Percentiles rank a stretch among this genome's conserved stretches.
Evolutionary conservation across 2,113 vertebrate species (phyloP).

Genomic region (Oriolus oriolus): DNA sequence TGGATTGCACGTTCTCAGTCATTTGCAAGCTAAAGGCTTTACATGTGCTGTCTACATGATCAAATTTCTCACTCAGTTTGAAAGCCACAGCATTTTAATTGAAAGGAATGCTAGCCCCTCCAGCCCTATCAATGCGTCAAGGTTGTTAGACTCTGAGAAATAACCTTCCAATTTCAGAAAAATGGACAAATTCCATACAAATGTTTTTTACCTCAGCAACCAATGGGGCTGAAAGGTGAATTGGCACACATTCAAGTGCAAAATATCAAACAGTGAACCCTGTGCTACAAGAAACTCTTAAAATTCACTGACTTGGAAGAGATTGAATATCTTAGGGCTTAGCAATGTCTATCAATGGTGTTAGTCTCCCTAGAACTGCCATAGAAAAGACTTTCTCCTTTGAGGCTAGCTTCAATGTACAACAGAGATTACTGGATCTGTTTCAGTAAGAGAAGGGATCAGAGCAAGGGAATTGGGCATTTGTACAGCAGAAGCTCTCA

Average conservation of each 20-base stretch:
- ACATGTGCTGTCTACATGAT: slow-evolving; percentile 48
- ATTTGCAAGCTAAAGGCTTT: slow-evolving; percentile 60
- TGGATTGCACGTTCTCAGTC: slow-evolving; percentile 61
- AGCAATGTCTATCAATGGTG: background rate
- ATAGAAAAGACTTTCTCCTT: slow-evolving; percentile 1
- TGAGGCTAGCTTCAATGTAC: background rate
- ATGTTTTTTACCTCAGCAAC: slow-evolving; percentile 3
- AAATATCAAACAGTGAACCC: background rate
- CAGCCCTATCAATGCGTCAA: slow-evolving; percentile 25
- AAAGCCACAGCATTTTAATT: slow-evolving; percentile 48
- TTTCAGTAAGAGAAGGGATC: background rate
- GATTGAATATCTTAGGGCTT: background rate
- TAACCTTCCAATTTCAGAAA: slow-evolving; percentile 15
- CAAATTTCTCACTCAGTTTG: slow-evolving; percentile 57
- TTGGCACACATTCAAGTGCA: background rate
- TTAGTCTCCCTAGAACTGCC: background rate
- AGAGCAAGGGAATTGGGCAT: background rate
- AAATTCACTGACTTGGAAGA: slow-evolving; percentile 4
- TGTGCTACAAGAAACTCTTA: background rate
- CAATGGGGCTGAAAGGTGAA: background rate
- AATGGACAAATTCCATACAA: background rate
- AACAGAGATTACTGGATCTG: background rate
- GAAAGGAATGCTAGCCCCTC: slow-evolving; percentile 10
- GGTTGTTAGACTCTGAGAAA: slow-evolving; percentile 24
- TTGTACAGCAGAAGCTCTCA: background rate